Evolutionary conservation across 2,113 vertebrate genomes (phyloP).

Genomic region (Anolis sagrei): DNA sequence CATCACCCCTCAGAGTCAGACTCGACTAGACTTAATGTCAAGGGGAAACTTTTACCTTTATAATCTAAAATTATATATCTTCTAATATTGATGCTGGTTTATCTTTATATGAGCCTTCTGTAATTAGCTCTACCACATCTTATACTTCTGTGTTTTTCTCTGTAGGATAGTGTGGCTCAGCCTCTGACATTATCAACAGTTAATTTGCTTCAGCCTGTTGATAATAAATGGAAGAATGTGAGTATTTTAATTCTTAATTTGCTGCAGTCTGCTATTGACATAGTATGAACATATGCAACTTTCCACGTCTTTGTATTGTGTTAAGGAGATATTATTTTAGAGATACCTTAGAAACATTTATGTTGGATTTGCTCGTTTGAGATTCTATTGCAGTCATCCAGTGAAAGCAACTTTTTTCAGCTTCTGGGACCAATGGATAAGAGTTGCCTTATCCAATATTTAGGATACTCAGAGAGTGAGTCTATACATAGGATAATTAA

Average conservation of each 20-base stretch:
- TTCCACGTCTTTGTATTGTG: neutral
- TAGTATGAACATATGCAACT: neutral
- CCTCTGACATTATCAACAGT: conserved; percentile 46
- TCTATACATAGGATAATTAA: neutral
- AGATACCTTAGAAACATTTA: neutral
- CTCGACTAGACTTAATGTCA: too few relatives aligned
- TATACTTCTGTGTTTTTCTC: neutral
- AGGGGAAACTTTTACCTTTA: too few relatives aligned
- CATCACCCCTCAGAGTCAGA: too few relatives aligned
- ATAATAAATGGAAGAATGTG: conserved; percentile 68
- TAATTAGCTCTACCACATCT: neutral
- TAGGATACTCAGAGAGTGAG: neutral
- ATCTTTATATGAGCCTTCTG: neutral
- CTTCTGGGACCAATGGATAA: neutral
- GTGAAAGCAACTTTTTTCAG: neutral
- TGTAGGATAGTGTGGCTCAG: conserved; percentile 56
- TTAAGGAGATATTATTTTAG: neutral
- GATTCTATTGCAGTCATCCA: neutral
- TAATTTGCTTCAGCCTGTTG: conserved; percentile 67
- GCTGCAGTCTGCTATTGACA: neutral
- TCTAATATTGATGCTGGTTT: neutral
- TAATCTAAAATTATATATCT: neutral
- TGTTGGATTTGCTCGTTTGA: neutral
- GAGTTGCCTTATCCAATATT: neutral
- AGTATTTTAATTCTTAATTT: conserved; percentile 34